Base-by-base conservation (phyloP, 2,797 vertebrate genomes). In the Siniperca scherzeri region DNA sequence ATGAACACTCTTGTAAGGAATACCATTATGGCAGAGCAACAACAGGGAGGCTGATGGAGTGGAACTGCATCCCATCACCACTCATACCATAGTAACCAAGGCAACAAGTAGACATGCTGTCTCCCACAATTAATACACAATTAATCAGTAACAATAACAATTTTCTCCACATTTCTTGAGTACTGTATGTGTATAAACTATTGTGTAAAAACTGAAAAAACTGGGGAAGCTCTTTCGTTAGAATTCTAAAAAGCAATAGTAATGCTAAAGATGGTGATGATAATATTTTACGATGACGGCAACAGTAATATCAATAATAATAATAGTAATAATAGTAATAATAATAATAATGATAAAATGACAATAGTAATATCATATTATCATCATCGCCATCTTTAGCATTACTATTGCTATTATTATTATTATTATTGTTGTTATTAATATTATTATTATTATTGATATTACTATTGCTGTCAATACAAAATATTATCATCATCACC, bases 1-100 rank as follows among this genome's bases (percentile, higher is more conserved):
- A 66, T 57, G 19, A 38, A 52, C 5, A 22, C 11, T 11, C 12
- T 42, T 46, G 19, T 22, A 60, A n/a, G 30, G 11, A 83, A 70
- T 60, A 42, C 38, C 25, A 69, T 78, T 69, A 72, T 38, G 30
- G 68, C 36, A 33, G 19, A 64, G 14, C 53, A 77, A 44, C 46
- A 67, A 59, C 38, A 56, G 30, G 11, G 53, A 80, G 14, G 40
- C 44, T 33, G 38, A 53, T 68, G 61, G 22, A 74, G 27, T 53
- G 59, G 80, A 82, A 77, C 69, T 59, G 78, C 70, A 78, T 75
- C 74, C 85, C 71, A 66, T 89, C 61, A 67, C 17, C 14, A 25
- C 60, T 64, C 17, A 68, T 38, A 62, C 27, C 40, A 33, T 10
- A 10, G 85, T 85, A 78, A 86, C 81, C 77, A 85, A 36, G 74